Evolutionary conservation across 2,888 invertebrate species (phyloP), one percentile per base, ranked within the genome.

Genomic region (Alcis repandata): DNA sequence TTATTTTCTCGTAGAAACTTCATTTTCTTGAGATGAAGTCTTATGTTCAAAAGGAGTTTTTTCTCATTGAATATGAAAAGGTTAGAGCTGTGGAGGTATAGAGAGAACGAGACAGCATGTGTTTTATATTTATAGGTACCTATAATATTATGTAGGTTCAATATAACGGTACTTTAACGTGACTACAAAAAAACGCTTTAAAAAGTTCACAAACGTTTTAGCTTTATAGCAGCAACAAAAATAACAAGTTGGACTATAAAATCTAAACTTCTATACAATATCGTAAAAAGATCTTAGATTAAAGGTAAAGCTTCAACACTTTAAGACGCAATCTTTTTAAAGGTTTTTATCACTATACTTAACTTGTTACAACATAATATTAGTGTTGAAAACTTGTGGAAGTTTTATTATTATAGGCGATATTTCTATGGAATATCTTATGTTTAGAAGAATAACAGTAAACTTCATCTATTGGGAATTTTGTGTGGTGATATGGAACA

Each of bases 261-360:
- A 66, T 66, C 52, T 65, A 40, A 65, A 65, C 60, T 60, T 65
- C 51, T n/a, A 66, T 46, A 66, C 65, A 61, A 61, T 66, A 61
- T 66, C 65, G 65, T 66, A 60, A 66, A 66, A 66, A 46, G 51
- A 58, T 66, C 57, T 60, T 66, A 45, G 60, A 61, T 61, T 57
- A 46, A 46, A 57, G 22, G 38, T 52, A 38, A 40, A 57, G 56
- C 54, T 66, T 48, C 63, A 53, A 59, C 59, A 64, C 51, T 52
- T 58, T 66, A 49, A 46, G 13, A 45, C 32, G 27, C 32, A 32
- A 52, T 57, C 49, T 38, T 57, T 63, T 45, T 59, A 38, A 2
- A 60, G 33, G 32, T 40, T 61, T 52, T 51, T 45, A 45, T 45
- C 15, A 20, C 22, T 56, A 15, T 46, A 27, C 27, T 27, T 27